Evolutionary conservation across 2,113 vertebrate genomes (phyloP), one percentile per base, ranked within the genome.

Genomic region (Bubo bubo): DNA sequence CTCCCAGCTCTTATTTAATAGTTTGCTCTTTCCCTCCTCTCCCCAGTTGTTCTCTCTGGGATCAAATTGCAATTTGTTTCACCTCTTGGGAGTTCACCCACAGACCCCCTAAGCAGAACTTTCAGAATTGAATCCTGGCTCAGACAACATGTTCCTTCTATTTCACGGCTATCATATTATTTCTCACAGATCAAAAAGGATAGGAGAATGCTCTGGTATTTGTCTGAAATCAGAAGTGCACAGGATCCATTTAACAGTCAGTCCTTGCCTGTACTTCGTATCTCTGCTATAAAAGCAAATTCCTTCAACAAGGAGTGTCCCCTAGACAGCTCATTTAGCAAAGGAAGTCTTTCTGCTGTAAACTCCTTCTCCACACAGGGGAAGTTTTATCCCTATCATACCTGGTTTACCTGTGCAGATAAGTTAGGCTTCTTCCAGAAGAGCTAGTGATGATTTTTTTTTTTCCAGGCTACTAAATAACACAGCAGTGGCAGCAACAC

Each of bases 1-100:
- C 70, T 96, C 80, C 73, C 41, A 91, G 37, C 50, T 87, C 77
- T 82, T 87, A 89, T 79, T 97, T 86, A 94, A 94, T 60, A 87
- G 91, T 60, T 96, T 94, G 68, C 66, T 79, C 76, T 73, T 91
- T 75, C 62, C 70, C 93, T 83, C 62, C 67, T 91, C 90, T 95
- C 50, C 62, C 34, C 27, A 76, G 52, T 72, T 81, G 39, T 30
- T 89, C 88, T 56, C 58, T 56, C 66, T 6, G 4, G 32, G 24
- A 75, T 88, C 49, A 83, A 74, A 93, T 3, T 72, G 67, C 71
- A 72, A 68, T 45, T 62, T 18, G n/a, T 49, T 95, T 93, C 81
- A 83, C 79, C 81, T 77, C 89, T 47, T 45, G 35, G 49, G 47
- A 82, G 35, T 37, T 88, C 71, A 92, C 81, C 20, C 64, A 37